Percentiles rank a stretch among this genome's conserved stretches.
These are phyloP conservation scores for Oegoconia quadripuncta DNA, from an alignment of 2,888 invertebrate genomes.

Conservation along the genomic window DNA sequence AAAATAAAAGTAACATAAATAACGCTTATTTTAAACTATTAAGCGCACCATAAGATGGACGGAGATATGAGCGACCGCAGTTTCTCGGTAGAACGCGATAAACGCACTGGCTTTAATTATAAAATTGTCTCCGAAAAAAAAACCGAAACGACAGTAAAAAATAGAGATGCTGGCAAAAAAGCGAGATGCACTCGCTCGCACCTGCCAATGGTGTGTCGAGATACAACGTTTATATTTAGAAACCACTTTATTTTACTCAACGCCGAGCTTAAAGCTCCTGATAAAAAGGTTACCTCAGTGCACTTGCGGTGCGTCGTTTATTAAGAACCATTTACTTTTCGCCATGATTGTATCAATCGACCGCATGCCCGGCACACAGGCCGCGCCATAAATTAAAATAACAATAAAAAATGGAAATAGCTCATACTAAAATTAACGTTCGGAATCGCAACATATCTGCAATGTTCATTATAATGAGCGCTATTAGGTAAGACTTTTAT, in stretches of 20 bases:
- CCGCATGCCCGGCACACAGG: constrained; percentile 39
- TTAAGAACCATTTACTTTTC: constrained; percentile 72
- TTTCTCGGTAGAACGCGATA: constrained; percentile 60
- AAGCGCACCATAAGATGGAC: constrained; percentile 37
- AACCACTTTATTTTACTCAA: constrained; percentile 76
- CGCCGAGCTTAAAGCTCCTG: constrained; percentile 66
- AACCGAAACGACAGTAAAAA: constrained; percentile 49
- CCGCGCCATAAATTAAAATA: constrained; percentile 35
- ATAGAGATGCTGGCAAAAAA: constrained; percentile 40
- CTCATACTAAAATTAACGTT: constrained; percentile 33
- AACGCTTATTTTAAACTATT: constrained; percentile 41
- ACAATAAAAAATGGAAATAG: constrained; percentile 21
- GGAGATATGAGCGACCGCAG: constrained; percentile 50
- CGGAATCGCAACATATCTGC: constrained; percentile 1
- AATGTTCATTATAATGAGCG: background rate
- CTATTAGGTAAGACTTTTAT: no score
- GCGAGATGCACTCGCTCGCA: constrained; percentile 62
- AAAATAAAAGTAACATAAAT: constrained; percentile 38
- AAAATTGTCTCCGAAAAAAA: constrained; percentile 65
- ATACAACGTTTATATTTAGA: constrained; percentile 77
- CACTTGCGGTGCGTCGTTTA: constrained; percentile 65
- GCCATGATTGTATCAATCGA: constrained; percentile 70
- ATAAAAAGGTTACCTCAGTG: constrained; percentile 69
- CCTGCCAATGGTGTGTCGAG: constrained; percentile 75
- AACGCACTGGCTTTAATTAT: constrained; percentile 67